Evolutionary conservation across 2,797 vertebrate species (phyloP).

Genomic region (Rallus crepitans): DNA sequence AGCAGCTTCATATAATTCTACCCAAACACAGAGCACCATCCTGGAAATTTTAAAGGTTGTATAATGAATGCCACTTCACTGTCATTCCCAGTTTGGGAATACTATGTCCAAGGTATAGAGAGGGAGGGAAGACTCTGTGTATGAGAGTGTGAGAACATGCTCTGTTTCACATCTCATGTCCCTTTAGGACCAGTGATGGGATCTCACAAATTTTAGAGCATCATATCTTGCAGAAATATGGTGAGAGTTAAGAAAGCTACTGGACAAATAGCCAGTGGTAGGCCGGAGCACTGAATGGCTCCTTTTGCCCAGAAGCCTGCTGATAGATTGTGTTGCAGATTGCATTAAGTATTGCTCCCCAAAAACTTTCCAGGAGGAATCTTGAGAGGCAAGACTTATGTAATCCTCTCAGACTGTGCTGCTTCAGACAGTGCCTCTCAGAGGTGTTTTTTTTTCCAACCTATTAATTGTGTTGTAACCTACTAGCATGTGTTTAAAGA

Average conservation of each 20-base stretch:
- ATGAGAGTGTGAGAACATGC: not conserved
- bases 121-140: not conserved
- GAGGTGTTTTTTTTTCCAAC: not conserved
- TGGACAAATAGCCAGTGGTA: not conserved
- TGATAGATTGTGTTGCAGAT: not conserved
- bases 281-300: not conserved
- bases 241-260: not conserved
- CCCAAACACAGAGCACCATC: not conserved
- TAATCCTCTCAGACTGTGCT: not conserved
- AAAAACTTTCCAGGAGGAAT: not conserved
- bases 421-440: not conserved
- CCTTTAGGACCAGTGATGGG: not conserved
- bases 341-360: not conserved
- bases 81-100: not conserved
- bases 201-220: not conserved
- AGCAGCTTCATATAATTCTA: not conserved
- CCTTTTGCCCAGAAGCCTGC: not conserved
- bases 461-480: not conserved
- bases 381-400: not conserved
- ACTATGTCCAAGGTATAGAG: not conserved
- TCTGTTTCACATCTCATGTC: not conserved
- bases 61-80: not conserved
- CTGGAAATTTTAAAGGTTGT: not conserved
- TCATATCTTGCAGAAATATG: not conserved
- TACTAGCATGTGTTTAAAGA: not conserved